Evolutionary conservation across 2,113 vertebrate genomes (phyloP), one percentile per base, ranked within the genome.

Genomic region (Melanerpes formicivorus): DNA sequence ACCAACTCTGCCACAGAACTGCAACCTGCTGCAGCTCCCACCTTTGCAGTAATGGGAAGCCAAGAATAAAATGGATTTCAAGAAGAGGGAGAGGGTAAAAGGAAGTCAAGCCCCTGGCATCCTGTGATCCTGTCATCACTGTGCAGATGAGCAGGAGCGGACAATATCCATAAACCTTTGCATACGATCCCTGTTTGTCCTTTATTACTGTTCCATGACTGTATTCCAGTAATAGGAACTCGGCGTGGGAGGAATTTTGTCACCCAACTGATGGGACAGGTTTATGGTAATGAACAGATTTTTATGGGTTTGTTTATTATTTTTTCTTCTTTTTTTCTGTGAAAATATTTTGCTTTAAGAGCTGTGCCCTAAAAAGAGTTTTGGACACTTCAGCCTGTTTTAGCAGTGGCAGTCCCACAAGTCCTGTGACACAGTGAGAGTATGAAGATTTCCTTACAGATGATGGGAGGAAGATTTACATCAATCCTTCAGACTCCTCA

Each of bases 121-220:
- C 42, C 14, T 44, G 42, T 44, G 42, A 44, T 44, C 42, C 42
- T 44, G 14, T 44, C 42, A 44, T 44, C 42, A 6, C 42, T 44
- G 42, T 16, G 32, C 26, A 80, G 75, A 30, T 56, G 40, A 73
- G 23, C 70, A 84, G 84, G 56, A 71, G 32, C 30, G 52, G 22
- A 22, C 67, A 80, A 29, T 85, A 71, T 85, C 90, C 56, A 71
- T 87, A 74, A 79, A 92, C 23, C 25, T 80, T 92, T 82, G 37
- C 46, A 21, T 10, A 30, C 37, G 22, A 37, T 71, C 52, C 10
- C 70, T 77, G 92, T 73, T 54, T 90, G 37, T 76, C 32, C 15
- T 90, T 50, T 50, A 5, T 84, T 58, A 19, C 65, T 89, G n/a
- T 75, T 87, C 32, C 71, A 67, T 44, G 48, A 32, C 22, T 37